Evolutionary conservation across 1,140 invertebrate species (phyloP).

Genomic region (Caenorhabditis inopinata): DNA sequence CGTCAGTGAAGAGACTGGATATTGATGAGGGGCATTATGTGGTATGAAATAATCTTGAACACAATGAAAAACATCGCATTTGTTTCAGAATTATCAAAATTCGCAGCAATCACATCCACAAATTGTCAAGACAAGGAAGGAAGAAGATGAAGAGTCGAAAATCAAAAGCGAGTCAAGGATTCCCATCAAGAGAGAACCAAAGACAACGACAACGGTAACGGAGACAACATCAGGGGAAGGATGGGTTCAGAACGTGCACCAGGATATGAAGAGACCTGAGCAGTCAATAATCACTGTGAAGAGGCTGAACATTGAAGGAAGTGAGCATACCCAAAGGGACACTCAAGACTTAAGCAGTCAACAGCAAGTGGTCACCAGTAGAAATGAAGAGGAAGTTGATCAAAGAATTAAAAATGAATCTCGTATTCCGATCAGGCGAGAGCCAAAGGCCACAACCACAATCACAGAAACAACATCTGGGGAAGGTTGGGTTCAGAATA

Average conservation of each 20-base stretch:
- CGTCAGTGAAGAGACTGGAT: background rate
- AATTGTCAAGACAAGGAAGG: too few relatives aligned
- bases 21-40: too few relatives aligned
- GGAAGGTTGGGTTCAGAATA: conserved; percentile 29
- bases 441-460: conserved; percentile 18
- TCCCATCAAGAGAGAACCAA: too few relatives aligned
- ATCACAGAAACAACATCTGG: conserved; percentile 17
- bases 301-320: conserved; percentile 18
- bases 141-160: too few relatives aligned
- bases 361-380: conserved; percentile 17
- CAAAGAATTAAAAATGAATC: conserved; percentile 3
- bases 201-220: background rate
- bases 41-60: too few relatives aligned
- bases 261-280: conserved; percentile 26
- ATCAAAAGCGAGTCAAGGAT: too few relatives aligned
- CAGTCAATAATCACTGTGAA: background rate
- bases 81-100: too few relatives aligned
- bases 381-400: background rate
- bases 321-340: background rate
- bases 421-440: conserved; percentile 27
- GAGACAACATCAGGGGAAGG: conserved; percentile 41
- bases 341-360: background rate
- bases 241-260: conserved; percentile 36
- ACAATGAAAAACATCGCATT: too few relatives aligned
- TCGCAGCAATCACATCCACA: too few relatives aligned